A percentile compares a stretch with the other conserved stretches of the same genome.
phyloP scores from a whole-genome alignment of 2,888 invertebrate genomes.

The Drosophila paramelanica region DNA sequence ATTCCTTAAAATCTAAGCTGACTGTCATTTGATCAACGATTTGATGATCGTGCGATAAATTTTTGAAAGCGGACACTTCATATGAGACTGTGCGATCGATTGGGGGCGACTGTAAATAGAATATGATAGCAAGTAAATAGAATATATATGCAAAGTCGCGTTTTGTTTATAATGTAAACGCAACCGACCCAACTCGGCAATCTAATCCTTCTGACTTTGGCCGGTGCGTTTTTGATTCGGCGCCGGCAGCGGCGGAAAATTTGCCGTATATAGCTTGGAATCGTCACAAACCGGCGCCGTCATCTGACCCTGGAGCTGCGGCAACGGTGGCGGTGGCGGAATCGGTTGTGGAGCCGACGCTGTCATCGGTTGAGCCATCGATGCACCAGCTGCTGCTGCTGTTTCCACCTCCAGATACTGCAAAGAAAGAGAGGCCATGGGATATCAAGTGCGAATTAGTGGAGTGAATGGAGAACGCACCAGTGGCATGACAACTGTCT shows the following conservation, averaged over 20 bases:
- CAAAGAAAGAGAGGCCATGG: no score
- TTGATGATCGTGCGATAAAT: background rate
- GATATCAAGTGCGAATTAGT: background rate
- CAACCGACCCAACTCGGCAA: background rate
- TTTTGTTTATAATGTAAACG: slow-evolving; percentile 2
- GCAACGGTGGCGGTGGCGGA: background rate
- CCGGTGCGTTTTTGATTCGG: slow-evolving; percentile 42
- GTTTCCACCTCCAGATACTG: slow-evolving; percentile 17
- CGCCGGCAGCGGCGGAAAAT: slow-evolving; percentile 56
- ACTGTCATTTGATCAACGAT: background rate
- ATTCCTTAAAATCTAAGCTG: background rate
- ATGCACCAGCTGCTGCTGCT: background rate
- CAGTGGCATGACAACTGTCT: slow-evolving; percentile 7
- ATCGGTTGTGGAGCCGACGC: background rate
- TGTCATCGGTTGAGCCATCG: background rate
- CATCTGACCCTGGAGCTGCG: slow-evolving; percentile 7
- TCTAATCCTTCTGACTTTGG: background rate
- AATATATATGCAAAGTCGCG: slow-evolving; percentile 3
- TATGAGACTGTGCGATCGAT: background rate
- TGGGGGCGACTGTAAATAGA: slow-evolving; percentile 5
- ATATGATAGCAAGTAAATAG: slow-evolving; percentile 5
- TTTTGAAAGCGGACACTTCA: background rate
- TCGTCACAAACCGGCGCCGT: slow-evolving; percentile 20
- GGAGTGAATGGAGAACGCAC: slow-evolving; percentile 5
- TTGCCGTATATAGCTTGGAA: slow-evolving; percentile 26